Evolutionary conservation across 2,113 vertebrate species (phyloP), one percentile per base, ranked within the genome.

Genomic region (Candoia aspera): DNA sequence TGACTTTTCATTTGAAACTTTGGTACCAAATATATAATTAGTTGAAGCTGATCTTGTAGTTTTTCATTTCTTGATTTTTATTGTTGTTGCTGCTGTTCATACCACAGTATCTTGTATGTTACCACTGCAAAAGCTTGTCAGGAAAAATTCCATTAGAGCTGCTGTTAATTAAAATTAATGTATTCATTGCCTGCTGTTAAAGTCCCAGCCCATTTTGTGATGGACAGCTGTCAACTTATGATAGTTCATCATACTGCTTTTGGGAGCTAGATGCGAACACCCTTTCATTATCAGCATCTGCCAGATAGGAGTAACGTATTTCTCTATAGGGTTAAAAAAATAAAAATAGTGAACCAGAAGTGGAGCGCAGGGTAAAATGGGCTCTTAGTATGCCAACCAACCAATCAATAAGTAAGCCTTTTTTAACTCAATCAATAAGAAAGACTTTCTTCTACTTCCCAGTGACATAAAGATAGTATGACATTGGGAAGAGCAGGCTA

Each of bases 291-390:
- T 90, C 57, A 89, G 8, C 2, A 87, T 95, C 73, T 95, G 12
- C 37, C 62, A 89, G n/a, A 54, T 46, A n/a, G 8, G 90, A 95
- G 60, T 90, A 89, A 8, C 83, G 92, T 84, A 17, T 87, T 90
- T 33, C 87, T 93, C 26, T 86, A 2, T 3, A 8, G 73, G 92
- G 62, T 88, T 91, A 84, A 79, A 92, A 92, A 84, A 90, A 88
- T 94, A 57, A 49, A 92, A n/a, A 0, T 57, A 86, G 58, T 55
- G 62, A 87, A 26, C 42, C 83, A 86, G 57, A 86, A 87, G 83
- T 59, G 91, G 94, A 94, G 86, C 6, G 83, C 46, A 73, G 84
- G 29, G 2, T 53, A 33, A 73, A 68, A 95, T 90, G 5, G 37
- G 29, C 19, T 46, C 33, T 92, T 90, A 23, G 83, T 68, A 4